phyloP scores from a whole-genome alignment of 2,888 invertebrate genomes.

The Drosophila borborema region DNA sequence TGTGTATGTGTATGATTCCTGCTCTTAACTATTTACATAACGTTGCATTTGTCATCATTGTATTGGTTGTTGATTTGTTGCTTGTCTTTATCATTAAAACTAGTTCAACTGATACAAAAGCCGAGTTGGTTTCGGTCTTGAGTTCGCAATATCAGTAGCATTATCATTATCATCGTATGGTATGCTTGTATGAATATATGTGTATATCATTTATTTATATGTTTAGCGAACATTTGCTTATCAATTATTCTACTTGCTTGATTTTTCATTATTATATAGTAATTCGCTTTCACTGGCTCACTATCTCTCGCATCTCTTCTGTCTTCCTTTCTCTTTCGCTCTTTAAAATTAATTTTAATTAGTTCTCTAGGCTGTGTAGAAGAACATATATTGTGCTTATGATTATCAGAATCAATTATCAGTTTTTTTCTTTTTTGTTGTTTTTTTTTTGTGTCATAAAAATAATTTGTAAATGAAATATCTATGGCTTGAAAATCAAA shows the following conservation, averaged over 20 bases:
- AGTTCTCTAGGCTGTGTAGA: conserved; percentile 54
- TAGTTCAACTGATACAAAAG: conserved; percentile 62
- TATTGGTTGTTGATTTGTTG: conserved; percentile 58
- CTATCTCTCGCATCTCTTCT: too few relatives aligned
- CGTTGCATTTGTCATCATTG: conserved; percentile 46
- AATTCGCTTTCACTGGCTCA: conserved; percentile 22
- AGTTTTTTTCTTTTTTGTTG: conserved; percentile 17
- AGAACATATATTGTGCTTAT: conserved; percentile 69
- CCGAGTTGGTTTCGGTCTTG: conserved; percentile 18
- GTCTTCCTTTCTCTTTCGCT: neutral
- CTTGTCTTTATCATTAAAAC: conserved; percentile 61
- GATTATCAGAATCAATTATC: conserved; percentile 70
- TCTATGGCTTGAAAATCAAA: conserved; percentile 52
- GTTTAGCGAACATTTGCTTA: conserved; percentile 66
- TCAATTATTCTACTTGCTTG: conserved; percentile 65
- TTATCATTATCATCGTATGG: conserved; percentile 29
- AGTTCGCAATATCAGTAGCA: conserved; percentile 12
- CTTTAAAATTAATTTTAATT: conserved; percentile 38
- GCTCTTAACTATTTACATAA: conserved; percentile 50
- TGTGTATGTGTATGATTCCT: conserved; percentile 31
- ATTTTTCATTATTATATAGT: conserved; percentile 39
- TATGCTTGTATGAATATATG: conserved; percentile 41
- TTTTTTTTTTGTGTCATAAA: conserved; percentile 12
- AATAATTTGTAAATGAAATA: conserved; percentile 34
- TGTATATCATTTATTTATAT: conserved; percentile 19